Evolutionary conservation across 35 echinoderm and acorn worm genomes (phyloP).

Genomic region (Chiridota heheva): DNA sequence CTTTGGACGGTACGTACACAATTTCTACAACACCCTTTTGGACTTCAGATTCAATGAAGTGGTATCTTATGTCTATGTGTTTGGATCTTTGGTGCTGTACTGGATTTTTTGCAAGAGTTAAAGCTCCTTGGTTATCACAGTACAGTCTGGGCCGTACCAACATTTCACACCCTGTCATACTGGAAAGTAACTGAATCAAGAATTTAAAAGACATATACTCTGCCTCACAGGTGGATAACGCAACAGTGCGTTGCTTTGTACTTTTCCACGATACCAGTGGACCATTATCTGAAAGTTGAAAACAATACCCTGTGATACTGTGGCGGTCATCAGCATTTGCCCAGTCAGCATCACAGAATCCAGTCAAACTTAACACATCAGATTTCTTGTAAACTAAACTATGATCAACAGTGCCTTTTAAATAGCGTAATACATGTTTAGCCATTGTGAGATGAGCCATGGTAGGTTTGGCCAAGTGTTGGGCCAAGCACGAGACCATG

Average conservation of each 20-base stretch:
- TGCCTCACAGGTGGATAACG: constrained; percentile 36
- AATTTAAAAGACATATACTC: constrained; percentile 55
- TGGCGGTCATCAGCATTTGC: constrained; percentile 7
- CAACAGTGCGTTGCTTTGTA: constrained; percentile 49
- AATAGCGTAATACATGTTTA: constrained; percentile 51
- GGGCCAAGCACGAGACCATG: constrained; percentile 10
- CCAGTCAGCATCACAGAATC: constrained; percentile 52
- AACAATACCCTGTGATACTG: constrained; percentile 44
- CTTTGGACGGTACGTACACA: constrained; percentile 28
- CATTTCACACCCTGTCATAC: neutral
- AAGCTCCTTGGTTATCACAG: constrained; percentile 11
- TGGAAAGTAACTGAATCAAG: constrained; percentile 20
- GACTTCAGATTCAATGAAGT: constrained; percentile 34
- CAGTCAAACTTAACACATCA: neutral
- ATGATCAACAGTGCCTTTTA: constrained; percentile 35
- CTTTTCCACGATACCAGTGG: constrained; percentile 46
- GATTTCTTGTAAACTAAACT: constrained; percentile 31
- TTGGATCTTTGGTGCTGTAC: constrained; percentile 34
- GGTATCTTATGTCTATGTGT: constrained; percentile 49
- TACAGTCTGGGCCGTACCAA: too few relatives aligned
- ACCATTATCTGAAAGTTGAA: constrained; percentile 23
- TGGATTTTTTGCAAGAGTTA: constrained; percentile 38
- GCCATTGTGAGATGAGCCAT: constrained; percentile 16
- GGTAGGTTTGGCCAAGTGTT: constrained; percentile 32
- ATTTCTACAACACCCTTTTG: constrained; percentile 31